Base-by-base conservation (phyloP, 2,797 vertebrate genomes). In the Scomberomorus guttatus region DNA sequence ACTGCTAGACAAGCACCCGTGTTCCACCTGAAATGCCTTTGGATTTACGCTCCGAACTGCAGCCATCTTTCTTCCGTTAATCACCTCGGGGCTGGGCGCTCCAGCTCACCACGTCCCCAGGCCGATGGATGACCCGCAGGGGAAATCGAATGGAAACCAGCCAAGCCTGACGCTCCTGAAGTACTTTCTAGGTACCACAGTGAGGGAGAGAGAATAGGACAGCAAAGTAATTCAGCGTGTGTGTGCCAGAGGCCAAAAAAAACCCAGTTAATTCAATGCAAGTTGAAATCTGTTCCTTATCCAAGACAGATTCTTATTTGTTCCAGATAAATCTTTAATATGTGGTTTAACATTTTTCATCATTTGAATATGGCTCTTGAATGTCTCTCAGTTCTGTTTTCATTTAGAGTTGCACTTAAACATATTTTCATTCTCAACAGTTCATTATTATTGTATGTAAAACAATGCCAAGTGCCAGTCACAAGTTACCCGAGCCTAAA, bases 11-110 rank as follows among this genome's bases (percentile, higher is more conserved):
- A 95, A 79, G 93, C 83, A 86, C 62, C 86, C 77, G 83, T 92
- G 90, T 94, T 94, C 88, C 94, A 91, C 90, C 77, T 79, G 80
- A 94, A 93, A 91, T 85, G 84, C 90, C 94, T 89, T 92, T 93
- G 86, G 92, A 92, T 96, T 94, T 96, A 95, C 89, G 80, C 86
- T 73, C 89, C 89, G 34, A 85, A 80, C 82, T 84, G 88, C 81
- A 93, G 83, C 74, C 68, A 88, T 95, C 92, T 94, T 88, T 96
- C 94, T 95, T 93, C 82, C 76, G 77, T 93, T 93, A 94, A 95
- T 95, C 91, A 90, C 92, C 92, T 91, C 84, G 77, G 91, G 94
- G 90, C 85, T 85, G 83, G 78, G 86, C 74, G 70, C 77, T 92
- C 48, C 85, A 63, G 90, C 86, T 81, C 75, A 55, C 85, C 86